Conservation (phyloP, 2,113 vertebrate species). For the Lucifuga dentata region DNA sequence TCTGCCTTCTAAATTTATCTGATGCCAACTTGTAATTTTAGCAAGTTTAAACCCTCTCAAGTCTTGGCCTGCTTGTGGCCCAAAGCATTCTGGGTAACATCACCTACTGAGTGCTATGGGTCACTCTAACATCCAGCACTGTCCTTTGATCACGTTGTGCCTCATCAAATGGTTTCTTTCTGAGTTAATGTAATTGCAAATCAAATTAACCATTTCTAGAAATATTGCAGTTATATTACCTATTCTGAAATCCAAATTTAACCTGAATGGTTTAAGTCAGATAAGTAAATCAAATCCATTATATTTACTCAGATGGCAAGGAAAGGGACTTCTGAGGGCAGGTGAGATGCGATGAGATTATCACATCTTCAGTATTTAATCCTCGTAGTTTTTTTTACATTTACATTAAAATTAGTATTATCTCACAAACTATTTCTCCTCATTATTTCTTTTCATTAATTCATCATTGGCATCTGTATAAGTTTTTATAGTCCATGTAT, state of each 20-base stretch:
- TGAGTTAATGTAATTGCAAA: slow-evolving; percentile 1
- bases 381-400: neutral
- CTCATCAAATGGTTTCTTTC: neutral
- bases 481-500: no score
- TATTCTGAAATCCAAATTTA: no score
- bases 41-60: slow-evolving; percentile 41
- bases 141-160: slow-evolving; percentile 18
- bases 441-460: neutral
- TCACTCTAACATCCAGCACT: no score
- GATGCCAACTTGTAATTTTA: slow-evolving; percentile 65
- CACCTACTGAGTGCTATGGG: no score
- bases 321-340: neutral
- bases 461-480: no score
- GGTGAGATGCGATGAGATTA: slow-evolving; percentile 13
- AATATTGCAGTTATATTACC: no score
- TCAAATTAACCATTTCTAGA: no score
- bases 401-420: no score
- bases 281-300: slow-evolving; percentile 18
- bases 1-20: slow-evolving; percentile 54
- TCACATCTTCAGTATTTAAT: neutral
- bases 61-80: slow-evolving; percentile 29
- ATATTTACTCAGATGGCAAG: slow-evolving; percentile 1
- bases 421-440: neutral
- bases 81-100: slow-evolving; percentile 59
- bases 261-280: no score